Conservation (phyloP, 2,797 vertebrate species). For the Tinamus major region DNA sequence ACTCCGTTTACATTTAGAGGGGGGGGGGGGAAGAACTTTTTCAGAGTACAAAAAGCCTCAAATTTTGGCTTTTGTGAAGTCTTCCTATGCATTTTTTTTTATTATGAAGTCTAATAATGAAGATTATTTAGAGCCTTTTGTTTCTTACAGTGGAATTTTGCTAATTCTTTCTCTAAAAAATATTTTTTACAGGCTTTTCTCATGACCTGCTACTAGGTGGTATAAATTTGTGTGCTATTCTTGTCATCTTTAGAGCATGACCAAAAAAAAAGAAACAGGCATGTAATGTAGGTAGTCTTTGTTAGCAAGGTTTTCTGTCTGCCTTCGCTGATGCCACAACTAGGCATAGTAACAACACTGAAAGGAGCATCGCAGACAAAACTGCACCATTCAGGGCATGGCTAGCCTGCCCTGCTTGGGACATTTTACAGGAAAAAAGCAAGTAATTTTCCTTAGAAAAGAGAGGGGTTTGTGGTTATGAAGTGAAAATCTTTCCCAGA, state of each 20-base stretch:
- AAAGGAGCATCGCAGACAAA: background rate
- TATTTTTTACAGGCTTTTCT: background rate
- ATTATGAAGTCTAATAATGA: background rate
- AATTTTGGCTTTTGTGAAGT: background rate
- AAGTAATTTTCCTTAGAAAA: background rate
- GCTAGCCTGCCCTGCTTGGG: background rate
- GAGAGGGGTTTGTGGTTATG: background rate
- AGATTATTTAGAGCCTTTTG: background rate
- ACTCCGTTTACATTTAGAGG: background rate
- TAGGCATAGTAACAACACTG: background rate
- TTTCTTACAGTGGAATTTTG: background rate
- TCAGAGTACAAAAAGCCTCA: background rate
- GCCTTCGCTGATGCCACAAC: background rate
- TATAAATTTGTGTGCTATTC: background rate
- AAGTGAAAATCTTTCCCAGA: background rate
- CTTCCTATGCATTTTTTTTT: background rate
- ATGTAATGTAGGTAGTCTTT: background rate
- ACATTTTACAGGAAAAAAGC: background rate
- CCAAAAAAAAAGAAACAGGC: background rate
- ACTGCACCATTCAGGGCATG: rapidly evolving
- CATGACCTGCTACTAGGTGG: background rate
- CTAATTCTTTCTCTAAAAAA: background rate
- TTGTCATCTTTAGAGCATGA: background rate
- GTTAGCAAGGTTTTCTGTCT: background rate
- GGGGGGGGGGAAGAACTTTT: background rate